Conservation (phyloP, 2,888 invertebrate genomes). For the Plebejus anna region DNA sequence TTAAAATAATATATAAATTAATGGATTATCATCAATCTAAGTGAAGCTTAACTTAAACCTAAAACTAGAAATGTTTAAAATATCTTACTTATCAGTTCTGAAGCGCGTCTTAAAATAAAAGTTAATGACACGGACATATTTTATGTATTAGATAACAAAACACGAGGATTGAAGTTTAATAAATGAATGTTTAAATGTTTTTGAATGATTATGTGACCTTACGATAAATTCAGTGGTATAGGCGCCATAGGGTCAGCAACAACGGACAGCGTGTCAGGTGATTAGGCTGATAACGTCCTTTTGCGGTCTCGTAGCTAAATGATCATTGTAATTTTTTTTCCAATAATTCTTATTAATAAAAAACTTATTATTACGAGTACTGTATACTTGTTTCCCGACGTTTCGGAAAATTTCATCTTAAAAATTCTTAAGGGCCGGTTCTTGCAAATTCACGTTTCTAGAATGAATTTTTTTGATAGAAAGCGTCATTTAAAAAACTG, state of each 20-base stretch:
- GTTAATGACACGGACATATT: background rate
- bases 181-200: slow-evolving; percentile 18
- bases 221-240: slow-evolving; percentile 20
- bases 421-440: background rate
- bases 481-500: too few species aligned
- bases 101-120: slow-evolving; percentile 8
- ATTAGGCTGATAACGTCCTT: background rate
- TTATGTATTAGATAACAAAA: slow-evolving; percentile 1
- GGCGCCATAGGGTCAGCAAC: slow-evolving; percentile 2
- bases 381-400: too few species aligned
- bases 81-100: background rate
- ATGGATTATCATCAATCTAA: background rate
- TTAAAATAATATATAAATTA: background rate
- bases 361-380: too few species aligned
- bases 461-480: too few species aligned
- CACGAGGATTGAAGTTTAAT: background rate
- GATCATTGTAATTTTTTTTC: background rate
- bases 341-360: background rate
- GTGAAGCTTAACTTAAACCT: background rate
- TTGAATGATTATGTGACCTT: slow-evolving; percentile 4
- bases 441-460: too few species aligned
- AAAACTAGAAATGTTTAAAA: background rate
- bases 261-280: slow-evolving; percentile 8
- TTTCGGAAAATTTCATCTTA: too few species aligned
- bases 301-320: background rate